A percentile compares a stretch with the other conserved stretches of the same genome.
These are phyloP conservation scores for Gambusia affinis DNA, from an alignment of 2,113 vertebrate species.

Conservation along the genomic window DNA sequence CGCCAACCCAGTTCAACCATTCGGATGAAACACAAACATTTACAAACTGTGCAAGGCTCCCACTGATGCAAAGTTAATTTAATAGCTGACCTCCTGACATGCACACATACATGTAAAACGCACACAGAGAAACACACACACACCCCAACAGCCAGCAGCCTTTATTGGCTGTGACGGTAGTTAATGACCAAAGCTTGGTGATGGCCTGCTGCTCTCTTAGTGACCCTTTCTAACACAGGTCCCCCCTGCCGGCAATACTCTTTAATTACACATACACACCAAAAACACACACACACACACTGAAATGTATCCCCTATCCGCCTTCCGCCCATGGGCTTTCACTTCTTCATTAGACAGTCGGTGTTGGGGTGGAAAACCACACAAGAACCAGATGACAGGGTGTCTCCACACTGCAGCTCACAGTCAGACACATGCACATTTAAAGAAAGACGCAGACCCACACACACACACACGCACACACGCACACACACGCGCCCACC, in stretches of 20 bases:
- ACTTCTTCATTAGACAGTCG: slow-evolving; percentile 72
- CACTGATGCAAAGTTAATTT: slow-evolving; percentile 38
- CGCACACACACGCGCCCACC: slow-evolving; percentile 29
- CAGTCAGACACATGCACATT: slow-evolving; percentile 2
- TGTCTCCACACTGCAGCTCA: slow-evolving; percentile 35
- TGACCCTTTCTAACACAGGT: slow-evolving; percentile 71
- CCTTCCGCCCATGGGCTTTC: slow-evolving; percentile 68
- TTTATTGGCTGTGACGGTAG: slow-evolving; percentile 58
- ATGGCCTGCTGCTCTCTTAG: slow-evolving; percentile 72
- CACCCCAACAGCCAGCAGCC: slow-evolving; percentile 21
- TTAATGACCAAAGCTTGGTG: slow-evolving; percentile 74
- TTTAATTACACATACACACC: slow-evolving; percentile 68
- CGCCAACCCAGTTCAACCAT: not conserved
- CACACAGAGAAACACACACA: slow-evolving; percentile 24
- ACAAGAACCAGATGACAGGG: slow-evolving; percentile 57
- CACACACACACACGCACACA: slow-evolving; percentile 15
- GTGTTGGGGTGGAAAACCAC: slow-evolving; percentile 63
- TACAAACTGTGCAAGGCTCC: slow-evolving; percentile 22
- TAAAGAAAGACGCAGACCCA: slow-evolving; percentile 37
- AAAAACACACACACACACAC: slow-evolving; percentile 29
- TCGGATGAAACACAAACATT: slow-evolving; percentile 27
- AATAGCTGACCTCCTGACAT: slow-evolving; percentile 33
- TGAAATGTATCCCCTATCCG: slow-evolving; percentile 38
- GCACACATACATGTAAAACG: slow-evolving; percentile 13
- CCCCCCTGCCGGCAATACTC: slow-evolving; percentile 67